These are phyloP conservation scores for Oryzias sinensis DNA, from an alignment of 2,797 vertebrate genomes.

Conservation along the genomic window DNA sequence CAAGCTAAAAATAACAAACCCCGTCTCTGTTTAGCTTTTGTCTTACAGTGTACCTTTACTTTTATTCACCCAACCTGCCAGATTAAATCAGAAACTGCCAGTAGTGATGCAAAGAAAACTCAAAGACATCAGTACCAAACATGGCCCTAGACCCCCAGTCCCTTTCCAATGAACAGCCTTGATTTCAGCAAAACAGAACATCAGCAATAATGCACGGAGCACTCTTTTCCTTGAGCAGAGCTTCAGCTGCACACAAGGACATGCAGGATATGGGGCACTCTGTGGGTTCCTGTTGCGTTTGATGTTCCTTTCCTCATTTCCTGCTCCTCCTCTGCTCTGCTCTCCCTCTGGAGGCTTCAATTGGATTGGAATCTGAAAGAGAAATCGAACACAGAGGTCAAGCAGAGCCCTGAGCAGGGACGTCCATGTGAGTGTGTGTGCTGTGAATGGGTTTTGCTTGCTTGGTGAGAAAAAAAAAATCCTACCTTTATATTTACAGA, in stretches of 20 bases:
- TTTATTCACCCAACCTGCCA: constrained; percentile 8
- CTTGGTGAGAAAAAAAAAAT: constrained; percentile 25
- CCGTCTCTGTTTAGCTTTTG: constrained; percentile 14
- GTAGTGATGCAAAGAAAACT: constrained; percentile 15
- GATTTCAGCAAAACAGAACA: constrained; percentile 26
- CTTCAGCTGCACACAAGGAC: constrained; percentile 20
- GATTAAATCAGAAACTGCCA: constrained; percentile 26
- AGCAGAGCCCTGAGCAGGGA: constrained; percentile 64
- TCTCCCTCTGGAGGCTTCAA: constrained; percentile 60
- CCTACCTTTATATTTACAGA: constrained; percentile 8
- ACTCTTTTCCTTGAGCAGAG: constrained; percentile 19
- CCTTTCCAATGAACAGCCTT: constrained; percentile 13
- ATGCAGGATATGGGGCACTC: constrained; percentile 15
- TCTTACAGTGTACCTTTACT: constrained; percentile 6
- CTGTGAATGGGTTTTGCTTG: constrained; percentile 33
- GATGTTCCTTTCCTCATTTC: constrained; percentile 30
- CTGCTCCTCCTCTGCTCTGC: constrained; percentile 40
- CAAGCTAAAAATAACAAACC: not conserved
- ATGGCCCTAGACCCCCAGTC: not conserved
- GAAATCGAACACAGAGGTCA: constrained; percentile 74
- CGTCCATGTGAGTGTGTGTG: constrained; percentile 23
- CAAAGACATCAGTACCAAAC: constrained; percentile 30
- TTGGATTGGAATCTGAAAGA: constrained; percentile 75
- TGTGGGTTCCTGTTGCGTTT: constrained; percentile 59
- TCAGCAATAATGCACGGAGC: constrained; percentile 5